phyloP scores from a whole-genome alignment of 2,888 invertebrate species.

The Macaria notata region DNA sequence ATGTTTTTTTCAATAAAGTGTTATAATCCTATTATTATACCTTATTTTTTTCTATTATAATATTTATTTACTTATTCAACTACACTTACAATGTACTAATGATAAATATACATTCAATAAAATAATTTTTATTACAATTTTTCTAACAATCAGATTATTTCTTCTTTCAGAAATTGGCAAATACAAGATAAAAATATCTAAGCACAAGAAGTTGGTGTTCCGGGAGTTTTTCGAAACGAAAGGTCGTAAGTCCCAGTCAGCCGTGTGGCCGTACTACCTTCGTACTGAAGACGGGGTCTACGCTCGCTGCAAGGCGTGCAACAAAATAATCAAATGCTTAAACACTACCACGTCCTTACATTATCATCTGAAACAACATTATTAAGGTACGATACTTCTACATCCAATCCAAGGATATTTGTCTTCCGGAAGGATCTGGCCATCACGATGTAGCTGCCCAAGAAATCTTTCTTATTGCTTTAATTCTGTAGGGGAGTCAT shows the following conservation, averaged over 20 bases:
- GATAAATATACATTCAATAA: too few species aligned
- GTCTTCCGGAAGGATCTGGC: too few species aligned
- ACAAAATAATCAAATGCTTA: constrained; percentile 11
- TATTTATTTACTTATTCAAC: too few species aligned
- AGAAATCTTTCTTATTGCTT: too few species aligned
- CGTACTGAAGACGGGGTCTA: constrained; percentile 9
- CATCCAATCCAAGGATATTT: too few species aligned
- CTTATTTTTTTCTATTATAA: too few species aligned
- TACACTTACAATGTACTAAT: too few species aligned
- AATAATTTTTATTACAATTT: too few species aligned
- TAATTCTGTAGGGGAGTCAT: too few species aligned
- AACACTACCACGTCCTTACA: constrained; percentile 8
- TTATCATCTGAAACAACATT: constrained; percentile 9
- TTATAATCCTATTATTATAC: too few species aligned
- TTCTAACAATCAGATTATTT: background rate
- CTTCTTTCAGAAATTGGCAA: background rate
- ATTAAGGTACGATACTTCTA: background rate
- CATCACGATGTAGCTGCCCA: too few species aligned
- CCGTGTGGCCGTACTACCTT: constrained; percentile 9
- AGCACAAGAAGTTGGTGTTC: constrained; percentile 8
- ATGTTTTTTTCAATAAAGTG: too few species aligned
- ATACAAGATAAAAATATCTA: background rate
- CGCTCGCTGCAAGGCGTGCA: constrained; percentile 8
- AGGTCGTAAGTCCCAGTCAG: constrained; percentile 5
- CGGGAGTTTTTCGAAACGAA: constrained; percentile 2